Base-by-base conservation (phyloP, 2,888 invertebrate species). In the Rhynchonema sp. region DNA sequence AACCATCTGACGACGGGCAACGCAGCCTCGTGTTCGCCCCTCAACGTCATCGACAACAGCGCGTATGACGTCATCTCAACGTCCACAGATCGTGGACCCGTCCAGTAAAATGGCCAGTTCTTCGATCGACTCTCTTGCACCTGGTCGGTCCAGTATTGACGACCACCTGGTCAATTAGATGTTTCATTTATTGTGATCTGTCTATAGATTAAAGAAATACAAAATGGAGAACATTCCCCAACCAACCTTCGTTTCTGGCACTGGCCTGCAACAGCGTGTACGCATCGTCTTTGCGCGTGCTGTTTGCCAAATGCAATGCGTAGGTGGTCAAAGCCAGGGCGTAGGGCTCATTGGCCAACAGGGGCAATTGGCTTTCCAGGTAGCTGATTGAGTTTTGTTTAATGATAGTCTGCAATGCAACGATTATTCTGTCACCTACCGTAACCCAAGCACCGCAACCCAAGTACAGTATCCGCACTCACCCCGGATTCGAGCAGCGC, bases 11-110 rank as follows among this genome's bases (percentile, higher is more conserved):
- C 79, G 38, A 85, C 76, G 0, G 84, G 82, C 29, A 83, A 60
- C 20, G 65, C 62, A 67, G 28, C 72, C 25, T 53, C 22, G 22
- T 63, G 64, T 26, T 70, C 62, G 64, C 78, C 78, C 61, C 78
- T 74, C 28, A 64, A 60, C 25, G 82, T 70, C 67, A 80, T 82
- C 0, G 86, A 82, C 60, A 89, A 77, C 60, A 94, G 76, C 0
- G 84, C 85, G 74, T 92, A 94, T 0, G 91, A 83, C 0, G 92
- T 90, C 66, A 87, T 86, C 74, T 87, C 87, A 2, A 92, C 82
- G 66, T 85, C 83, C 1, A 84, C 81, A 0, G 85, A 83, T 62
- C 81, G 80, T 0, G 86, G 82, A 62, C 82, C 74, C 65, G 69
- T 69, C 63, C 68, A 68, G 59, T 68, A 69, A n/a, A 62, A 38